Evolutionary conservation across 2,113 vertebrate species (phyloP).

Genomic region (Macaca mulatta): DNA sequence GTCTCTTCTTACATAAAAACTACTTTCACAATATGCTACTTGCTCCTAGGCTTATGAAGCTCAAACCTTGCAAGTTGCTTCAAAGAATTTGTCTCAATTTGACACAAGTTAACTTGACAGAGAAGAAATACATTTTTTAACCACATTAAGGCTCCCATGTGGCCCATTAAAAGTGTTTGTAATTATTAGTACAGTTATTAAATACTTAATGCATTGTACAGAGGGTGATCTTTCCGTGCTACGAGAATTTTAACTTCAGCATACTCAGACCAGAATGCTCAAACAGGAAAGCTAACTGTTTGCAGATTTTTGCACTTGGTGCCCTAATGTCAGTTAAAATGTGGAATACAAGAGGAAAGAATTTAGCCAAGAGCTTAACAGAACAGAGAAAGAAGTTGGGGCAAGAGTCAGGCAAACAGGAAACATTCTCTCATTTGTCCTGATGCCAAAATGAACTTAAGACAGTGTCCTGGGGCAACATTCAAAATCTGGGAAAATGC

Average conservation of each 20-base stretch:
- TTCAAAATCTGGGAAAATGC: slow-evolving; percentile 57
- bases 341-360: slow-evolving; percentile 65
- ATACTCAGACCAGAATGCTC: slow-evolving; percentile 51
- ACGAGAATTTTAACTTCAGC: slow-evolving; percentile 64
- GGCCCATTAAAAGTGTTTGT: slow-evolving; percentile 72
- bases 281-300: slow-evolving; percentile 75
- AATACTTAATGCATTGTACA: slow-evolving; percentile 75
- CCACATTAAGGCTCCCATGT: slow-evolving; percentile 74
- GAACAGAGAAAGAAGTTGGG: slow-evolving; percentile 62
- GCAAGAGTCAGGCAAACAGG: slow-evolving; percentile 75
- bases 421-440: slow-evolving; percentile 77
- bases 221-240: slow-evolving; percentile 60
- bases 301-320: slow-evolving; percentile 74
- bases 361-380: slow-evolving; percentile 69
- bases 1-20: slow-evolving; percentile 39
- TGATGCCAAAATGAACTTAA: slow-evolving; percentile 74
- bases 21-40: slow-evolving; percentile 41
- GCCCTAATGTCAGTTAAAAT: slow-evolving; percentile 70
- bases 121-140: slow-evolving; percentile 66
- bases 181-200: slow-evolving; percentile 75
- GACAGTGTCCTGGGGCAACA: slow-evolving; percentile 55
- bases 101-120: slow-evolving; percentile 68
- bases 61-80: slow-evolving; percentile 47
- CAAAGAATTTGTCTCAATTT: slow-evolving; percentile 68
- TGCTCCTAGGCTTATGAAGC: slow-evolving; percentile 60